phyloP scores from a whole-genome alignment of 2,113 vertebrate genomes.

The Pelecanus crispus region DNA sequence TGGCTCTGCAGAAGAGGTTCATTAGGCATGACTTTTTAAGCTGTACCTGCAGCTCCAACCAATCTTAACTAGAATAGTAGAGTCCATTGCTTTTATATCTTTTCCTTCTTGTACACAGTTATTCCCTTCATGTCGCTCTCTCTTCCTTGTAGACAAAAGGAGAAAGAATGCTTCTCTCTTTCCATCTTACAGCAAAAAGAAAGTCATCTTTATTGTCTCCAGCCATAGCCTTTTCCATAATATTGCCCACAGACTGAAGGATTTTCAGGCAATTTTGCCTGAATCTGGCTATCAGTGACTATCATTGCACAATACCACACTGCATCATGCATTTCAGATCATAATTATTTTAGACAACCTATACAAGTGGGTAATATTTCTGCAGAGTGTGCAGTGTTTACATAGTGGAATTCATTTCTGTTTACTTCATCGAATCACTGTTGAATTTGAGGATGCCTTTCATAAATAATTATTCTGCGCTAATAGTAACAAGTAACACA shows the following conservation, averaged over 20 bases:
- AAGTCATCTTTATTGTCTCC: neutral
- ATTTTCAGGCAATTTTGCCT: neutral
- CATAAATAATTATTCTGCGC: slow-evolving; percentile 54
- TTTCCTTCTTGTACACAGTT: neutral
- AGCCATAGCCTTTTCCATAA: neutral
- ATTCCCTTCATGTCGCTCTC: neutral
- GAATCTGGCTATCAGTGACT: neutral
- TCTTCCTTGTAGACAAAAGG: neutral
- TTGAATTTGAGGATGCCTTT: slow-evolving; percentile 27
- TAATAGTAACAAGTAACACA: slow-evolving; percentile 47
- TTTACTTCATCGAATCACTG: slow-evolving; percentile 21
- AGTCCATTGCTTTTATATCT: neutral
- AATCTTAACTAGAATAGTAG: neutral
- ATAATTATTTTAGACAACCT: neutral
- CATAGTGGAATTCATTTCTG: neutral
- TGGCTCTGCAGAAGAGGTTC: neutral
- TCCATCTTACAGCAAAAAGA: neutral
- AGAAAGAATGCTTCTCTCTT: neutral
- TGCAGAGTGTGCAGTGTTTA: slow-evolving; percentile 8
- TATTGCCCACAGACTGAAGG: neutral
- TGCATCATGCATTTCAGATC: neutral
- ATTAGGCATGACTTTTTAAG: neutral
- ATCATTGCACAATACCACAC: neutral
- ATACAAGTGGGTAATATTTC: neutral
- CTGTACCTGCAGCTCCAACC: neutral